Conservation (phyloP, 2,797 vertebrate genomes). For the Xiphorhynchus erythropygius region DNA sequence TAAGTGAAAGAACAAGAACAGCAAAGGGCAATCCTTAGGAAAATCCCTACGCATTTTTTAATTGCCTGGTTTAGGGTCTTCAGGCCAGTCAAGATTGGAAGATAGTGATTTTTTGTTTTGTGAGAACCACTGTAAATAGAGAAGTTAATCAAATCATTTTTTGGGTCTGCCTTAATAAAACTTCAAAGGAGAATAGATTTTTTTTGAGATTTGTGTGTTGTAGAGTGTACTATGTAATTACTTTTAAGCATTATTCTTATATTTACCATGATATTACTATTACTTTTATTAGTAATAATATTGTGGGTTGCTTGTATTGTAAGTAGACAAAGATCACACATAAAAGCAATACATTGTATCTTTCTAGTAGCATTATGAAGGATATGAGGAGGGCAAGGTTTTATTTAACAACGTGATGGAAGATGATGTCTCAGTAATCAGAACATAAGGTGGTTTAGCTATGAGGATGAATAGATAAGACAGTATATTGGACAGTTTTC, state of each 20-base stretch:
- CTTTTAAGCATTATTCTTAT: background rate
- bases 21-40: background rate
- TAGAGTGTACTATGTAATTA: background rate
- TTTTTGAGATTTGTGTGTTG: background rate
- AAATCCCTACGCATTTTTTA: background rate
- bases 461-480: background rate
- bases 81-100: background rate
- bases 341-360: background rate
- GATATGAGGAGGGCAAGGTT: conserved; percentile 8
- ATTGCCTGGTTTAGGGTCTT: background rate
- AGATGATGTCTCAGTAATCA: background rate
- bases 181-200: background rate
- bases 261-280: conserved; percentile 3
- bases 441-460: background rate
- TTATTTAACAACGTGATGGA: conserved; percentile 16
- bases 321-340: conserved; percentile 13
- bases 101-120: background rate
- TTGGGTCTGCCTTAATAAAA: background rate
- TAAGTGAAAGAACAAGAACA: background rate
- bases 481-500: background rate
- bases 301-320: background rate
- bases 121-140: background rate
- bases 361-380: background rate
- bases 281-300: conserved; percentile 23
- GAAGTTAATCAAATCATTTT: background rate